These are phyloP conservation scores for Cydia amplana DNA, from an alignment of 1,140 invertebrate species.

Conservation along the genomic window DNA sequence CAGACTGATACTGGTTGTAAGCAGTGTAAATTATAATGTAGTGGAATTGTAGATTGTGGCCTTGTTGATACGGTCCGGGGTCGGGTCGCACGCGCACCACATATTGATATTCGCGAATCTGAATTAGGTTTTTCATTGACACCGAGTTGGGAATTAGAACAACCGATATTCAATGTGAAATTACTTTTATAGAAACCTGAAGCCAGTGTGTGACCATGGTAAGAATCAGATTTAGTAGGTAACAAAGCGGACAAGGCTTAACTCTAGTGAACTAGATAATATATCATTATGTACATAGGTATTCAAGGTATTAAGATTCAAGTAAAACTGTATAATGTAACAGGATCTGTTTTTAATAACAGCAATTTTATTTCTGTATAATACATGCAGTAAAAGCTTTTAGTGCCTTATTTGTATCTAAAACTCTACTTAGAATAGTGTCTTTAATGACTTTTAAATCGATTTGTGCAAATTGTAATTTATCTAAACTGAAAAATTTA, in stretches of 20 bases:
- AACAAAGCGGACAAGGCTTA: too few relatives aligned
- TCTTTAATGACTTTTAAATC: background rate
- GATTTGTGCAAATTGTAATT: conserved; percentile 1
- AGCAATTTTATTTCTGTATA: too few relatives aligned
- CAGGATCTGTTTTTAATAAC: too few relatives aligned
- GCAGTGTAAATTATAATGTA: background rate
- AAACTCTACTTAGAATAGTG: background rate
- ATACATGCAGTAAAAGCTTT: background rate
- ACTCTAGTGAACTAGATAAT: too few relatives aligned
- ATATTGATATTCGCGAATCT: conserved; percentile 38
- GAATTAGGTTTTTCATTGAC: conserved; percentile 30
- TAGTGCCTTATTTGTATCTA: conserved; percentile 7
- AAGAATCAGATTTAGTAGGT: too few relatives aligned
- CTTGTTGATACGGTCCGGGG: conserved; percentile 43
- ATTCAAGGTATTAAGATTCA: too few relatives aligned
- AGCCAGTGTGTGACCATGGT: too few relatives aligned
- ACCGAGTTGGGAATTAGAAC: background rate
- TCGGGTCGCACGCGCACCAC: conserved; percentile 43
- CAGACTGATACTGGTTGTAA: background rate
- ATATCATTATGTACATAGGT: too few relatives aligned
- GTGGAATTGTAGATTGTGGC: conserved; percentile 25
- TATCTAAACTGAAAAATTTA: background rate
- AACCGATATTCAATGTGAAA: background rate
- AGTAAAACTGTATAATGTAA: too few relatives aligned
- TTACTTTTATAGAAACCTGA: too few relatives aligned